Conservation (phyloP, 2,888 invertebrate species). For the Danaus chrysippus region DNA sequence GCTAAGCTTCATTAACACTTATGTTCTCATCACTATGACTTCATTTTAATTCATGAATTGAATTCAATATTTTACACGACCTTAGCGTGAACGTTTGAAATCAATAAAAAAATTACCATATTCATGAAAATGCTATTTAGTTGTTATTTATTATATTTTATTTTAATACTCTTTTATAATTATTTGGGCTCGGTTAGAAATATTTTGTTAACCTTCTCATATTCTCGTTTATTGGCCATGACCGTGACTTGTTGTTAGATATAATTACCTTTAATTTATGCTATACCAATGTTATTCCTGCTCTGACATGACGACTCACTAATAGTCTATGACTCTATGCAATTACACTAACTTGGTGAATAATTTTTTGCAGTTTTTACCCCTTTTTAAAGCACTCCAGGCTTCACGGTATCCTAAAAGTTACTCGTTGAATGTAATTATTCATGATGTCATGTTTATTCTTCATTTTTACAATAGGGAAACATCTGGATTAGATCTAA, state of each 20-base stretch:
- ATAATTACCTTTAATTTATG: slow-evolving; percentile 76
- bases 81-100: background rate
- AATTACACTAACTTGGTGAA: slow-evolving; percentile 59
- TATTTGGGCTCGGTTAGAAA: slow-evolving; percentile 32
- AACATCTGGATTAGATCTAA: slow-evolving; percentile 41
- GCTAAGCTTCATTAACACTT: slow-evolving; percentile 23
- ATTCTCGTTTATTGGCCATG: slow-evolving; percentile 76
- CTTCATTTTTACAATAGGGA: slow-evolving; percentile 18
- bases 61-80: background rate
- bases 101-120: background rate
- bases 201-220: slow-evolving; percentile 64
- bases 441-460: slow-evolving; percentile 13
- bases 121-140: background rate
- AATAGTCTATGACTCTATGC: slow-evolving; percentile 43
- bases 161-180: background rate
- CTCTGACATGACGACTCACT: slow-evolving; percentile 53
- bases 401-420: background rate
- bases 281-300: slow-evolving; percentile 66
- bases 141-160: background rate
- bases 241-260: slow-evolving; percentile 74
- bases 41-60: background rate
- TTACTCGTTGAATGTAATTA: slow-evolving; percentile 9
- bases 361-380: slow-evolving; percentile 38
- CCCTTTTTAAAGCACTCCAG: background rate
- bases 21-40: slow-evolving; percentile 14